Evolutionary conservation across 2,888 invertebrate genomes (phyloP).

Genomic region (Agrochola litura): DNA sequence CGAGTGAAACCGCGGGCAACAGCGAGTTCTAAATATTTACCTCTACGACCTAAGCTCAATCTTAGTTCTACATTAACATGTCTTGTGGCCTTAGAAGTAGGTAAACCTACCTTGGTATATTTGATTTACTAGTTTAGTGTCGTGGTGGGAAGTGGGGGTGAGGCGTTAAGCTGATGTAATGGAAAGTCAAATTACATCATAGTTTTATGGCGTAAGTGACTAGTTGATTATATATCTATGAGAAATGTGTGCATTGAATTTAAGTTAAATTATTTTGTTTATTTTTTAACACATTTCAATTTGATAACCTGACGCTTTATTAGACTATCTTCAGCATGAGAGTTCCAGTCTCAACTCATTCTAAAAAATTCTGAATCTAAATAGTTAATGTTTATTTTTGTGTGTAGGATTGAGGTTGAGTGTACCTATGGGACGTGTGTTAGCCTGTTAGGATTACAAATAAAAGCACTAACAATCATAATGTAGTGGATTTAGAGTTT

Average conservation of each 20-base stretch:
- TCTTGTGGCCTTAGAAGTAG: not conserved
- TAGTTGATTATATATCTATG: constrained; percentile 24
- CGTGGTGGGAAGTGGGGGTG: constrained; percentile 32
- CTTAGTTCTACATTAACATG: not conserved
- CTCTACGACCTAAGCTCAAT: not conserved
- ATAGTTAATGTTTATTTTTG: not conserved
- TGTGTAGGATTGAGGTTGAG: not conserved
- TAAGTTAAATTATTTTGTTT: constrained; percentile 5
- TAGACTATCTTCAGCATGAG: not conserved
- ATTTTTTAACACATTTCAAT: not conserved
- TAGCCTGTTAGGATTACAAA: not conserved
- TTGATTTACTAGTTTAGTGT: constrained; percentile 40
- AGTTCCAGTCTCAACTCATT: not conserved
- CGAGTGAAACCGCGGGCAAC: not conserved
- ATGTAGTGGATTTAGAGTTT: not conserved
- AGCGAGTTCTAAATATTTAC: not conserved
- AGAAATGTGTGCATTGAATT: constrained; percentile 17
- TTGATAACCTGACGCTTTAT: not conserved
- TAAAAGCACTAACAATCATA: not conserved
- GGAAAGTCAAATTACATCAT: constrained; percentile 62
- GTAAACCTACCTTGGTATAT: constrained; percentile 35
- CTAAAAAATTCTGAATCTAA: not conserved
- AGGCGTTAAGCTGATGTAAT: constrained; percentile 60
- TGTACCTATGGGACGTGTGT: not conserved
- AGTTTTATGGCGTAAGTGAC: constrained; percentile 25